Evolutionary conservation across 2,113 vertebrate species (phyloP).

Genomic region (Bufo bufo): DNA sequence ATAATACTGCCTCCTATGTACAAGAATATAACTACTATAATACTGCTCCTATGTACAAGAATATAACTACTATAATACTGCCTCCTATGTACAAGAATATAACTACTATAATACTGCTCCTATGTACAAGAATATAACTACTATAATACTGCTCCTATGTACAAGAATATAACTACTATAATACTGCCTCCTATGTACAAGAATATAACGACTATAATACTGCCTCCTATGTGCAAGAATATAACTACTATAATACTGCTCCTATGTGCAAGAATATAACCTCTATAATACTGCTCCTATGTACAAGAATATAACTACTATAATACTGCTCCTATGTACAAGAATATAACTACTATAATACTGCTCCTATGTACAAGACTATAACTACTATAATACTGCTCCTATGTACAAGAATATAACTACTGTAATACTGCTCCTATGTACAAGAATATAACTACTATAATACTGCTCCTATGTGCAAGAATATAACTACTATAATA

Average conservation of each 20-base stretch:
- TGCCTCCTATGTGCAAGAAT: too few relatives aligned
- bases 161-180: constrained; percentile 1
- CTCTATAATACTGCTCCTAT: neutral
- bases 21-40: constrained; percentile 2
- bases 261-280: neutral
- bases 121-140: neutral
- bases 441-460: constrained; percentile 4
- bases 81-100: too few relatives aligned
- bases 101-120: too few relatives aligned
- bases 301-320: neutral
- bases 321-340: neutral
- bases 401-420: constrained; percentile 3
- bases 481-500: constrained; percentile 2
- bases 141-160: neutral
- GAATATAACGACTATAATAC: too few relatives aligned
- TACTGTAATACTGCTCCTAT: constrained; percentile 3
- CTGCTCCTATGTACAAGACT: neutral
- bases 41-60: too few relatives aligned
- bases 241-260: too few relatives aligned
- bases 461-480: neutral
- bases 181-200: too few relatives aligned
- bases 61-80: too few relatives aligned
- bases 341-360: constrained; percentile 7
- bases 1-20: neutral
- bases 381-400: constrained; percentile 1